Percentiles rank a stretch among this genome's conserved stretches.
These are phyloP conservation scores for Troides aeacus DNA, from an alignment of 2,888 invertebrate species.

Conservation along the genomic window DNA sequence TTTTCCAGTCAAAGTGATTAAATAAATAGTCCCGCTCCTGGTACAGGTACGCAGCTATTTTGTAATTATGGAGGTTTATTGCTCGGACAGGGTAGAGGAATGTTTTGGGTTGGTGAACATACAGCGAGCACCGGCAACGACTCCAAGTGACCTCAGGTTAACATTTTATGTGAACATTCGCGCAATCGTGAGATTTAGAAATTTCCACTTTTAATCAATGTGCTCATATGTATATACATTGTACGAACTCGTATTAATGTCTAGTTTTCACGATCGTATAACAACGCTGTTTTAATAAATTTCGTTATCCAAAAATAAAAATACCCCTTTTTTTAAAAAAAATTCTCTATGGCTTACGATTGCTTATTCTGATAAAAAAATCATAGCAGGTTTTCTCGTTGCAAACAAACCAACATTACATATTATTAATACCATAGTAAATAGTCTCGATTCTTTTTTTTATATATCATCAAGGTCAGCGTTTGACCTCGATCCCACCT, in stretches of 20 bases:
- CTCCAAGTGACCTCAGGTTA: conserved; percentile 48
- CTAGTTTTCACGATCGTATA: no score
- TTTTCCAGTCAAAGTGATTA: conserved; percentile 79
- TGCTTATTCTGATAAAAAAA: no score
- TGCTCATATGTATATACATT: not conserved
- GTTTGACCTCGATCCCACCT: no score
- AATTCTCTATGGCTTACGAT: no score
- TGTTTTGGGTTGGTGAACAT: conserved; percentile 54
- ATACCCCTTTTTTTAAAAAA: no score
- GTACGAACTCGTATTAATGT: not conserved
- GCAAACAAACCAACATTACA: no score
- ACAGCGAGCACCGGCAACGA: conserved; percentile 40
- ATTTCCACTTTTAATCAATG: conserved; percentile 14
- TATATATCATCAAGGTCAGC: no score
- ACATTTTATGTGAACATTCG: conserved; percentile 39
- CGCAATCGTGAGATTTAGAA: conserved; percentile 25
- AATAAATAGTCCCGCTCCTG: conserved; percentile 70
- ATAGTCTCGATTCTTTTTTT: no score
- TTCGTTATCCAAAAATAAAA: no score
- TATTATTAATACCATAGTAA: no score
- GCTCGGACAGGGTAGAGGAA: conserved; percentile 64
- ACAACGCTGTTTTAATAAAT: no score
- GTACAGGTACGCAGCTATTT: conserved; percentile 69
- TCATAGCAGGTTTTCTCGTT: no score
- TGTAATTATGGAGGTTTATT: conserved; percentile 75